phyloP scores from a whole-genome alignment of 2,888 invertebrate genomes.

The Microplitis manilae region DNA sequence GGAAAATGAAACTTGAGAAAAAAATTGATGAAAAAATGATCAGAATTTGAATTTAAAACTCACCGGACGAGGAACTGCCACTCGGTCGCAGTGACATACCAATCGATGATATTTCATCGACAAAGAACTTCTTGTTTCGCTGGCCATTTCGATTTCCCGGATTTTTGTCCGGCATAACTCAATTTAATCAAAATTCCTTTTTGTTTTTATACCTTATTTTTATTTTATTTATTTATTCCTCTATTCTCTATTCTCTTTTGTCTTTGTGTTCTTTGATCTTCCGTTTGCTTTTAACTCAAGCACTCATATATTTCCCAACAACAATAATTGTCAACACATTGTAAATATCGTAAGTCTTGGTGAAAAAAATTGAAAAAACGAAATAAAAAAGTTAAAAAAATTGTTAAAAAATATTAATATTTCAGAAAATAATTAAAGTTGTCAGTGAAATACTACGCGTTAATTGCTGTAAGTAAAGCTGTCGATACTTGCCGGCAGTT shows the following conservation, averaged over 20 bases:
- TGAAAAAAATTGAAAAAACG: background rate
- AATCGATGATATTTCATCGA: conserved; percentile 85
- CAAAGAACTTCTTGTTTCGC: conserved; percentile 64
- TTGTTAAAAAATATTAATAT: background rate
- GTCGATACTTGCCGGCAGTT: background rate
- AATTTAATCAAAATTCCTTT: conserved; percentile 33
- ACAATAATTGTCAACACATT: background rate
- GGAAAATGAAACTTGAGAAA: conserved; percentile 14
- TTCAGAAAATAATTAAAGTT: background rate
- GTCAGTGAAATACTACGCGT: background rate
- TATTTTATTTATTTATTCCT: conserved; percentile 8
- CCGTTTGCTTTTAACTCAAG: background rate
- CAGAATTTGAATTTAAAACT: conserved; percentile 63
- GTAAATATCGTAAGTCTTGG: background rate
- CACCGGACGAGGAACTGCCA: conserved; percentile 83
- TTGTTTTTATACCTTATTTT: conserved; percentile 36
- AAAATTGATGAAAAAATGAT: conserved; percentile 9
- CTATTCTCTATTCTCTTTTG: background rate
- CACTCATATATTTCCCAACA: conserved; percentile 18
- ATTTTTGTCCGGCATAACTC: conserved; percentile 69
- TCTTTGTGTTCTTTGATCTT: background rate
- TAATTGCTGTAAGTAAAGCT: background rate
- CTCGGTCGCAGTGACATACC: conserved; percentile 86
- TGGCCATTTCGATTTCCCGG: conserved; percentile 64
- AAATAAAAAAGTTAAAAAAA: background rate